Conservation (phyloP, 2,797 vertebrate genomes). For the Liasis olivaceus region DNA sequence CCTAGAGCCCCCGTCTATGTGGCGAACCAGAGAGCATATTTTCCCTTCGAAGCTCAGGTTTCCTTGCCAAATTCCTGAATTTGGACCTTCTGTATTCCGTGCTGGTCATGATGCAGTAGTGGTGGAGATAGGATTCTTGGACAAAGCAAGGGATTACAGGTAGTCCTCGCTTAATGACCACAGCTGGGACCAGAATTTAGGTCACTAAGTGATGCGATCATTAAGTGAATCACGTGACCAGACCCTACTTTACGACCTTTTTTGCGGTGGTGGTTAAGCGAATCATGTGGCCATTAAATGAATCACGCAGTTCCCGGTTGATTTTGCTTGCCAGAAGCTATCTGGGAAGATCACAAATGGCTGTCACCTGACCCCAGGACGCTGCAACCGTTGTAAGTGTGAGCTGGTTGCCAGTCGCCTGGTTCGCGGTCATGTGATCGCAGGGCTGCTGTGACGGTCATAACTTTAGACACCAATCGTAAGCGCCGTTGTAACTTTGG, state of each 20-base stretch:
- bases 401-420: no score
- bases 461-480: no score
- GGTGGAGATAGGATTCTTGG: no score
- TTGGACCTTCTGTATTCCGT: neutral
- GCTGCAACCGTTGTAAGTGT: no score
- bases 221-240: no score
- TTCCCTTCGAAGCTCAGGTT: conserved; percentile 19
- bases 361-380: no score
- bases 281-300: neutral
- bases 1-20: neutral
- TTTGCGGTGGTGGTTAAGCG: neutral
- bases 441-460: no score
- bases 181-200: neutral
- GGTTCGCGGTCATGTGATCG: no score
- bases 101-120: neutral
- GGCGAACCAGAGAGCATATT: neutral
- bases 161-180: neutral
- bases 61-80: neutral
- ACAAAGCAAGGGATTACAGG: neutral
- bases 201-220: neutral
- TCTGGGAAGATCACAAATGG: no score
- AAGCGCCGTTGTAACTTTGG: no score
- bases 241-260: neutral
- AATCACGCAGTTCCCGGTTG: neutral
- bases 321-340: no score